These are phyloP conservation scores for Hippoglossus hippoglossus DNA, from an alignment of 2,797 vertebrate genomes.

Conservation along the genomic window DNA sequence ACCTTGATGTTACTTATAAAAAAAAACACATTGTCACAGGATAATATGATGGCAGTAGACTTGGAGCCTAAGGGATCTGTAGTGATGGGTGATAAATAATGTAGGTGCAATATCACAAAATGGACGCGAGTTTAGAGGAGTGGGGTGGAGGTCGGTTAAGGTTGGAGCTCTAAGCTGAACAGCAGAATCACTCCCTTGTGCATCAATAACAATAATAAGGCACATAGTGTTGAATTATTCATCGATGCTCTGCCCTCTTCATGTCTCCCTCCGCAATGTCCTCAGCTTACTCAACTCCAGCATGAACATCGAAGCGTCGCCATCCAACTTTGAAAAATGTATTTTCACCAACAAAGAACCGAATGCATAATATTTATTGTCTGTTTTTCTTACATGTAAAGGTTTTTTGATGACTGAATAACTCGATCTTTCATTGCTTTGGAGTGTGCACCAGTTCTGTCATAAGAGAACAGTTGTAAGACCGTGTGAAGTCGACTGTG, in stretches of 20 bases:
- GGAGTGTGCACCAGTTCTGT: constrained; percentile 43
- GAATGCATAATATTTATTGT: constrained; percentile 28
- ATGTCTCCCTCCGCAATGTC: constrained; percentile 14
- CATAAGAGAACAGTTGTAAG: constrained; percentile 15
- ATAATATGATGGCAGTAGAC: too few species aligned
- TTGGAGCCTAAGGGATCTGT: too few species aligned
- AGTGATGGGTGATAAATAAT: too few species aligned
- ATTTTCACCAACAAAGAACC: constrained; percentile 37
- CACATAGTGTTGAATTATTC: constrained; percentile 79
- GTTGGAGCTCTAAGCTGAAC: too few species aligned
- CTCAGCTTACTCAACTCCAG: constrained; percentile 59
- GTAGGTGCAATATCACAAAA: too few species aligned
- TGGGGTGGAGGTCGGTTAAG: too few species aligned
- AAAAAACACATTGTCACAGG: too few species aligned
- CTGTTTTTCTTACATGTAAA: constrained; percentile 17
- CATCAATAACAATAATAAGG: constrained; percentile 74
- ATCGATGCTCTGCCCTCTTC: constrained; percentile 65
- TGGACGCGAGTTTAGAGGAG: too few species aligned
- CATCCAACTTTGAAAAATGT: constrained; percentile 20
- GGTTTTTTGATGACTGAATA: constrained; percentile 13
- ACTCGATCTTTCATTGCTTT: constrained; percentile 19
- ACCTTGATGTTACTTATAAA: too few species aligned
- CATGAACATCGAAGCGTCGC: constrained; percentile 17
- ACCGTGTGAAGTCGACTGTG: constrained; percentile 16
- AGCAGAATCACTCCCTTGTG: too few species aligned